These are phyloP conservation scores for Dreissena rostriformis DNA, from an alignment of 1,140 invertebrate species.

Conservation along the genomic window DNA sequence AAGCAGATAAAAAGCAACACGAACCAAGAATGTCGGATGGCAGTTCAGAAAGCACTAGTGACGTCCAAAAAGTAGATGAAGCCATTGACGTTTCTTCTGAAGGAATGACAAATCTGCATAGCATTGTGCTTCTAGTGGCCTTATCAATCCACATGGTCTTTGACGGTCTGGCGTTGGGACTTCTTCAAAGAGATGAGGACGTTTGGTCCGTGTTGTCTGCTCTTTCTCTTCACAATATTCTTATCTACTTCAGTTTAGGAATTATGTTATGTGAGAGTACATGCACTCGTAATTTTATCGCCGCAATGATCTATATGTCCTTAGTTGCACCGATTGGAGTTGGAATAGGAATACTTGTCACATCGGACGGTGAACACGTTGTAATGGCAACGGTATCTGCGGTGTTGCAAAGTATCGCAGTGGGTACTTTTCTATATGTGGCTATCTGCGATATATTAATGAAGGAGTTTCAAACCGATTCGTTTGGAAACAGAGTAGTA, in stretches of 20 bases:
- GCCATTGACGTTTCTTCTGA: not conserved
- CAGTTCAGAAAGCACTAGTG: too few relatives aligned
- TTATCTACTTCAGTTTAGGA: constrained; percentile 90
- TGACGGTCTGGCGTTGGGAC: constrained; percentile 73
- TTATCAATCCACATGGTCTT: constrained; percentile 75
- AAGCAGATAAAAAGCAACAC: too few relatives aligned
- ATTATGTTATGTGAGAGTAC: constrained; percentile 85
- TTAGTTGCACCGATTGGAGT: constrained; percentile 86
- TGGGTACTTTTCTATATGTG: constrained; percentile 94
- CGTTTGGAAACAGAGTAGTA: not conserved
- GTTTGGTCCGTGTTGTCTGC: constrained; percentile 87
- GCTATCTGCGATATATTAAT: constrained; percentile 94
- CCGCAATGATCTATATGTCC: constrained; percentile 82
- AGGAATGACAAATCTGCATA: constrained; percentile 65
- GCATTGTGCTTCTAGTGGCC: constrained; percentile 68
- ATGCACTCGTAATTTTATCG: constrained; percentile 80
- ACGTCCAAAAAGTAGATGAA: too few relatives aligned
- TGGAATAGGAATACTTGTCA: constrained; percentile 83
- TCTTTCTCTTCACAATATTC: constrained; percentile 86
- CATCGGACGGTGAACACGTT: constrained; percentile 65
- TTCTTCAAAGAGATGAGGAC: constrained; percentile 81
- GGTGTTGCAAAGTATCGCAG: constrained; percentile 87
- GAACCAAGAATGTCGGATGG: too few relatives aligned
- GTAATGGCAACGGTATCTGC: constrained; percentile 78
- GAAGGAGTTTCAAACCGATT: constrained; percentile 72